phyloP scores from a whole-genome alignment of 2,888 invertebrate species.

The Pilophorus perplexus region DNA sequence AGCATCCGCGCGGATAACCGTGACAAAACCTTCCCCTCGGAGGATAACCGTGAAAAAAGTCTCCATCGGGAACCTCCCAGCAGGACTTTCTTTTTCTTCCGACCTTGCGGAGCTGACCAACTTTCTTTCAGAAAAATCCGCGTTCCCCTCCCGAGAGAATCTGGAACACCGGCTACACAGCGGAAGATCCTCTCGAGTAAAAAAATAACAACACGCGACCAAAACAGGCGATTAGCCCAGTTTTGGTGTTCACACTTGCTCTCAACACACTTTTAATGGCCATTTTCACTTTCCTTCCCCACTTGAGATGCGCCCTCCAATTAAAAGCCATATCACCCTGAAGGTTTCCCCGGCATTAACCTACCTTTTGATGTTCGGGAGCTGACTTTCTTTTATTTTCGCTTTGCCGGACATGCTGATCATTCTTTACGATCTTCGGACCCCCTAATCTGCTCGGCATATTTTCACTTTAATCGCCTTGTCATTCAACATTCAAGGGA shows the following conservation, averaged over 20 bases:
- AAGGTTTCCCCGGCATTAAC: conserved; percentile 34
- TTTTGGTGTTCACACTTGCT: conserved; percentile 19
- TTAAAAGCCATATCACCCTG: conserved; percentile 21
- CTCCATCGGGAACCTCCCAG: neutral
- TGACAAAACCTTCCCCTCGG: too few relatives aligned
- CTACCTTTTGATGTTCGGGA: conserved; percentile 36
- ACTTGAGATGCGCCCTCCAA: conserved; percentile 15
- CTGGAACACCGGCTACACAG: conserved; percentile 33
- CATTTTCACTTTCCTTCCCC: neutral
- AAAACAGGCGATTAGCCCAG: conserved; percentile 2
- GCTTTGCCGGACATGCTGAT: conserved; percentile 24
- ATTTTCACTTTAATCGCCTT: too few relatives aligned
- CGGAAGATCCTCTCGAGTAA: neutral
- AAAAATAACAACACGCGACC: neutral
- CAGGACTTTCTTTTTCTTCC: conserved; percentile 21
- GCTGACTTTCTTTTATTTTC: conserved; percentile 21
- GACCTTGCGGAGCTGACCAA: conserved; percentile 23
- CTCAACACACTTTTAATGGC: neutral
- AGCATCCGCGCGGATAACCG: too few relatives aligned
- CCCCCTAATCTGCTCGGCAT: neutral
- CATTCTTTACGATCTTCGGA: conserved; percentile 10
- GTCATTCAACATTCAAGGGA: too few relatives aligned
- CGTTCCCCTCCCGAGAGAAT: conserved; percentile 8
- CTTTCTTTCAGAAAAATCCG: conserved; percentile 11
- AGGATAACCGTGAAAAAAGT: neutral